Percentiles rank a stretch among this genome's conserved stretches.
Conservation (phyloP, 2,888 invertebrate genomes). For the Acanthoscelides obtectus region DNA sequence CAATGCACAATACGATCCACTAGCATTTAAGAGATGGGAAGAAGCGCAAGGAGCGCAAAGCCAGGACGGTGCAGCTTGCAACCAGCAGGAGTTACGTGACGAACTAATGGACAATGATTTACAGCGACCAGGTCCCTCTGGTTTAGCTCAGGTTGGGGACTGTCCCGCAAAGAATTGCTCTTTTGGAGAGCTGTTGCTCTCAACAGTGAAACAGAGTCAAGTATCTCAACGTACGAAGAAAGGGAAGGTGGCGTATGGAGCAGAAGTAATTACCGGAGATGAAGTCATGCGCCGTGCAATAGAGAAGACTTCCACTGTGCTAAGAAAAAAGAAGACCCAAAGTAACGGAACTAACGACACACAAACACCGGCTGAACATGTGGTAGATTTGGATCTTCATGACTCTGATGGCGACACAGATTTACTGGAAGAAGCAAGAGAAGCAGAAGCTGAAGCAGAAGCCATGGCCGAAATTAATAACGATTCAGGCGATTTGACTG, state of each 20-base stretch:
- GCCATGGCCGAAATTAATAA: background rate
- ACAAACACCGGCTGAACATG: background rate
- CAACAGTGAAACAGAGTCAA: background rate
- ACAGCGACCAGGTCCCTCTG: background rate
- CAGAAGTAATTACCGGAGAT: background rate
- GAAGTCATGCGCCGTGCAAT: background rate
- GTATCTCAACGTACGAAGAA: background rate
- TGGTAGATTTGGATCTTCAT: background rate
- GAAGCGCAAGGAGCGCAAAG: background rate
- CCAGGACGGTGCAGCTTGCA: background rate
- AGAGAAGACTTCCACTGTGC: background rate
- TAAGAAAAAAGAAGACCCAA: background rate
- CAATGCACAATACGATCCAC: constrained; percentile 8
- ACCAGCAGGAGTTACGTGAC: background rate
- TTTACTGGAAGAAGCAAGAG: background rate
- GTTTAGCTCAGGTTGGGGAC: background rate
- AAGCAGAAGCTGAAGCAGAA: background rate
- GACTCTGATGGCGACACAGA: background rate
- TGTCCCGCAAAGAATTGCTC: background rate
- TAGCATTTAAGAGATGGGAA: background rate
- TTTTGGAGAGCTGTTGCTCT: background rate
- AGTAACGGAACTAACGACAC: background rate
- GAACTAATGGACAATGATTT: background rate
- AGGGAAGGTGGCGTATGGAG: background rate
- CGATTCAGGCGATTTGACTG: background rate